A percentile compares a stretch with the other conserved stretches of the same genome.
These are phyloP conservation scores for Fragum sueziense DNA, from an alignment of 2,888 invertebrate species.

Conservation along the genomic window DNA sequence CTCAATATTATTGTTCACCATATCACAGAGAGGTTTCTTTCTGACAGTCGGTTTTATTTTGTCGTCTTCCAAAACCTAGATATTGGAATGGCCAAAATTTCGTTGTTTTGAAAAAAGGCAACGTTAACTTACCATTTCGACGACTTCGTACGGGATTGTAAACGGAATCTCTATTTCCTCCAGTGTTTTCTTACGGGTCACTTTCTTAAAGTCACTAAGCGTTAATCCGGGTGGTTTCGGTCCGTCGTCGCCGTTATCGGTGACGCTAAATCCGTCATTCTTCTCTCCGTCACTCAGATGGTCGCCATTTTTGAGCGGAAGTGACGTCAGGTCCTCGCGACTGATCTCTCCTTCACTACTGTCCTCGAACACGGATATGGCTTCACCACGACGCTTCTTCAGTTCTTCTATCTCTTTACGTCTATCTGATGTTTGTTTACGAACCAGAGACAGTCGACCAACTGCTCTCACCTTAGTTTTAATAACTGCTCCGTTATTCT, in stretches of 20 bases:
- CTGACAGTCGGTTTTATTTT: no score
- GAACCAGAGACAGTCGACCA: slow-evolving; percentile 44
- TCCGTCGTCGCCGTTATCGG: slow-evolving; percentile 8
- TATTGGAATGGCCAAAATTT: no score
- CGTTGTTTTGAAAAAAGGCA: no score
- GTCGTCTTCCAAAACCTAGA: no score
- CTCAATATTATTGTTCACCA: no score
- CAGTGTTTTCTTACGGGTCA: slow-evolving; percentile 61
- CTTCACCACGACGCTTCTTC: slow-evolving; percentile 33
- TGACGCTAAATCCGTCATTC: slow-evolving; percentile 27
- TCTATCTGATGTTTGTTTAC: slow-evolving; percentile 35
- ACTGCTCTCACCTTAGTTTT: slow-evolving; percentile 59
- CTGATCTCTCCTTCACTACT: slow-evolving; percentile 49
- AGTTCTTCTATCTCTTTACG: slow-evolving; percentile 23
- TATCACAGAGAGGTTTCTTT: no score
- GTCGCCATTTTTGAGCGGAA: slow-evolving; percentile 48
- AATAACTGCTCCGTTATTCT: slow-evolving; percentile 42
- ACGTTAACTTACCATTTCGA: slow-evolving; percentile 58
- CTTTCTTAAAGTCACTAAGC: slow-evolving; percentile 68
- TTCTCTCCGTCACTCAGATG: slow-evolving; percentile 32
- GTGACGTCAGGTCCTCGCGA: slow-evolving; percentile 48
- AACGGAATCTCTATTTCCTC: slow-evolving; percentile 64
- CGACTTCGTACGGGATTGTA: slow-evolving; percentile 63
- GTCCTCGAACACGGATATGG: slow-evolving; percentile 46
- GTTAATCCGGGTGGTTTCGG: slow-evolving; percentile 38